Conservation (phyloP, 2,113 vertebrate species). For the Tympanuchus pallidicinctus region DNA sequence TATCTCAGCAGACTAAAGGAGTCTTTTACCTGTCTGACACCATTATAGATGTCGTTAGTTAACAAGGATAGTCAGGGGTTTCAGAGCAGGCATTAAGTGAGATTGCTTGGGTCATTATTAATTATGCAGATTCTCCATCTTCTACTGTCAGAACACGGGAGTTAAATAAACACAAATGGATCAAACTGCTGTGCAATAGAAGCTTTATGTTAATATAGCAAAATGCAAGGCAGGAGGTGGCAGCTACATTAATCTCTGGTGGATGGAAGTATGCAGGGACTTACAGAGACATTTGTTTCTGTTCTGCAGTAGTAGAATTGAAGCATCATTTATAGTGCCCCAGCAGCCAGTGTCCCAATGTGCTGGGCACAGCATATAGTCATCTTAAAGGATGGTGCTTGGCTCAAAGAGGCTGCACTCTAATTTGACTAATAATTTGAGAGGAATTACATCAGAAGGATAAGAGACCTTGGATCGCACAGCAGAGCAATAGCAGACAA, state of each 20-base stretch:
- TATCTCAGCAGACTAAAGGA: conserved; percentile 74
- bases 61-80: conserved; percentile 70
- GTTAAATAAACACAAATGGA: conserved; percentile 80
- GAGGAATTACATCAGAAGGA: neutral
- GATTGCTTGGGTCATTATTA: conserved; percentile 80
- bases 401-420: neutral
- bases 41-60: conserved; percentile 77
- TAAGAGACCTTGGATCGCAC: neutral
- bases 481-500: rapidly evolving
- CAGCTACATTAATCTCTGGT: conserved; percentile 45
- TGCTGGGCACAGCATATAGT: neutral
- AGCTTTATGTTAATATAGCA: conserved; percentile 57
- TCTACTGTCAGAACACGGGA: conserved; percentile 72
- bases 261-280: neutral
- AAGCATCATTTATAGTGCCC: neutral
- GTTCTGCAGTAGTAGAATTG: neutral
- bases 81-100: conserved; percentile 75
- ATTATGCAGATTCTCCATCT: conserved; percentile 82
- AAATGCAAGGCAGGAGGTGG: conserved; percentile 14
- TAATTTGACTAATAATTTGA: neutral
- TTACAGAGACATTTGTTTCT: neutral
- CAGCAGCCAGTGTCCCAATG: neutral
- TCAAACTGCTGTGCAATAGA: conserved; percentile 71
- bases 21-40: conserved; percentile 77
- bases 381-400: neutral